Percentiles rank a stretch among this genome's conserved stretches.
Evolutionary conservation across 2,888 invertebrate species (phyloP).

Genomic region (Rhyacophila evoluta): DNA sequence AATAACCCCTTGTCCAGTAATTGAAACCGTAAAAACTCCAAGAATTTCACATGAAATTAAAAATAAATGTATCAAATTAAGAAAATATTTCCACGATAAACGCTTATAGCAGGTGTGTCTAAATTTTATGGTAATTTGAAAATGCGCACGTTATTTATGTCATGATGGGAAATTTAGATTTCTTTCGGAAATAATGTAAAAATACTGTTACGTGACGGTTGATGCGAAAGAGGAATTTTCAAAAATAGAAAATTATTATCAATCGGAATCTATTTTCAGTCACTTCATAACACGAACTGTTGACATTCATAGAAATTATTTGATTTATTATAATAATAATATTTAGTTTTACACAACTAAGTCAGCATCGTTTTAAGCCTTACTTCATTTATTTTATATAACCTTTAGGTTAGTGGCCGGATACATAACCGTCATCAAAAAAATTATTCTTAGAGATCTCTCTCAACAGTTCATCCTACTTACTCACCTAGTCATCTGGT

Average conservation of each 20-base stretch:
- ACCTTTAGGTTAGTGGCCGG: too few relatives aligned
- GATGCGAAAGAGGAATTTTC: neutral
- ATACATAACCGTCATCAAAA: too few relatives aligned
- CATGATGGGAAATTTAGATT: constrained; percentile 9
- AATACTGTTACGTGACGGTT: neutral
- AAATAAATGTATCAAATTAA: neutral
- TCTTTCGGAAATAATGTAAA: constrained; percentile 12
- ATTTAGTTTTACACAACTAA: too few relatives aligned
- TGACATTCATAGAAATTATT: too few relatives aligned
- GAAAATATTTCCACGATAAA: neutral
- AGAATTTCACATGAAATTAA: neutral
- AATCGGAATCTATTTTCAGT: neutral
- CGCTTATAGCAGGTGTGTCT: neutral
- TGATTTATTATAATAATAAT: too few relatives aligned
- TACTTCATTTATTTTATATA: too few relatives aligned
- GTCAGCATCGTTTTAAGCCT: too few relatives aligned
- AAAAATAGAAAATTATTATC: neutral
- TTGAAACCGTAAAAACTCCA: neutral
- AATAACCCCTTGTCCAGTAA: neutral
- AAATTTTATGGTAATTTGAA: constrained; percentile 21
- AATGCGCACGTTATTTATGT: neutral
- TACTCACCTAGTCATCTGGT: too few relatives aligned
- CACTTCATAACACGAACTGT: too few relatives aligned
- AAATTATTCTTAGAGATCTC: too few relatives aligned
- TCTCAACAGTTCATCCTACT: too few relatives aligned